Evolutionary conservation across 37 sponge, comb jelly and placozoan species (phyloP).

Genomic region (Axinella damicornis): DNA sequence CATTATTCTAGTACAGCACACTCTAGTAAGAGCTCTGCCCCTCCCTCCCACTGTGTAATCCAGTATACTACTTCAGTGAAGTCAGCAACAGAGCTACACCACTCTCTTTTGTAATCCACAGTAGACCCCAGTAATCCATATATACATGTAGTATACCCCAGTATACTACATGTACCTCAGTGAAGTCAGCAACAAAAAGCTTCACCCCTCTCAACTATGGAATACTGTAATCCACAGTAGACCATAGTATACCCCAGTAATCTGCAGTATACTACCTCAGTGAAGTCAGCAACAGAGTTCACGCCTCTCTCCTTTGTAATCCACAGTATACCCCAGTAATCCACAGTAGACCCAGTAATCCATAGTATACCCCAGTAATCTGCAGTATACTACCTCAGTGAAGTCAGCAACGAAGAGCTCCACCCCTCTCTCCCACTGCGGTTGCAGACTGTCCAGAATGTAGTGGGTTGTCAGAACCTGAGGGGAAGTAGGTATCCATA

Average conservation of each 20-base stretch:
- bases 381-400: slow-evolving; percentile 45
- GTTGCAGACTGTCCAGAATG: slow-evolving; percentile 37
- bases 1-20: neutral
- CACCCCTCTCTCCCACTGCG: slow-evolving; percentile 62
- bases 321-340: too few species aligned
- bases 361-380: neutral
- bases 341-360: too few species aligned
- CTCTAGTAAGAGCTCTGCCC: too few species aligned
- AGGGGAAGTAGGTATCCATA: neutral
- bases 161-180: slow-evolving; percentile 30
- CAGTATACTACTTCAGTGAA: slow-evolving; percentile 29
- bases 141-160: too few species aligned
- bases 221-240: too few species aligned
- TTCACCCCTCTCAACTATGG: slow-evolving; percentile 59
- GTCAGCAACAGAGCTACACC: slow-evolving; percentile 50
- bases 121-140: too few species aligned
- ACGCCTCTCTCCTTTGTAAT: too few species aligned
- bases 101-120: neutral
- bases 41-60: neutral
- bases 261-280: too few species aligned
- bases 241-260: slow-evolving; percentile 3
- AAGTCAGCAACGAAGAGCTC: slow-evolving; percentile 61
- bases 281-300: slow-evolving; percentile 45
- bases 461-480: slow-evolving; percentile 57
- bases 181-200: slow-evolving; percentile 52